Evolutionary conservation across 2,797 vertebrate genomes (phyloP), one percentile per base, ranked within the genome.

Genomic region (Sorex maritimensis): DNA sequence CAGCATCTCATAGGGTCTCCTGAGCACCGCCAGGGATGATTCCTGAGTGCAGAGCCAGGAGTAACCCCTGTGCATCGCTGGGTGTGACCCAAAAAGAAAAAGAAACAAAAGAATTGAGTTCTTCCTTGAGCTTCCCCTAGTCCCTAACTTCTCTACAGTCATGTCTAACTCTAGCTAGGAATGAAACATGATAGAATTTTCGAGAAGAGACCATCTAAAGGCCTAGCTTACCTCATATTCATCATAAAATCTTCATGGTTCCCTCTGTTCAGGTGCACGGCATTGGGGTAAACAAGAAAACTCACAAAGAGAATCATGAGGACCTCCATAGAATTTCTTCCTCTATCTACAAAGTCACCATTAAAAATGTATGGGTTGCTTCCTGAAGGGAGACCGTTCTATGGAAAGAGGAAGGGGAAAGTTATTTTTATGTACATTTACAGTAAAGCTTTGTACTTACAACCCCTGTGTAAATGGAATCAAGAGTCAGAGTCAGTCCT

Each of bases 171-270:
- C 49, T 91, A 17, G 15, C 9, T 65, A 77, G 52, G 67, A 93
- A 86, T 14, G 67, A 73, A 91, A 91, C 12, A 34, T 12, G 68
- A 77, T 34, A 71, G 52, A 24, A 72, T 67, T 90, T 93, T 79
- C 49, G 21, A 80, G 78, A 88, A 85, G 55, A 78, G 17, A 30
- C 88, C 90, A 90, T 88, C 26, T 81, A 86, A 87, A 95, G 23
- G 52, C 19, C 38, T 85, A 44, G 5, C 73, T 93, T 96, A 99
- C 99, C 99, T 99, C 94, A 99, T 97, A 96, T 99, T 99, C 99
- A 99, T 99, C 82, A 99, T 97, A 96, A 99, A 98, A 97, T 99
- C 99, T 96, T 99, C 99, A 13, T 99, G 99, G 98, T 99, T 99
- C 84, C 99, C 99, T 98, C 99, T 98, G 97, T 99, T 99, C 97